Conservation (phyloP, 2,797 vertebrate genomes). For the Acanthurus tractus region DNA sequence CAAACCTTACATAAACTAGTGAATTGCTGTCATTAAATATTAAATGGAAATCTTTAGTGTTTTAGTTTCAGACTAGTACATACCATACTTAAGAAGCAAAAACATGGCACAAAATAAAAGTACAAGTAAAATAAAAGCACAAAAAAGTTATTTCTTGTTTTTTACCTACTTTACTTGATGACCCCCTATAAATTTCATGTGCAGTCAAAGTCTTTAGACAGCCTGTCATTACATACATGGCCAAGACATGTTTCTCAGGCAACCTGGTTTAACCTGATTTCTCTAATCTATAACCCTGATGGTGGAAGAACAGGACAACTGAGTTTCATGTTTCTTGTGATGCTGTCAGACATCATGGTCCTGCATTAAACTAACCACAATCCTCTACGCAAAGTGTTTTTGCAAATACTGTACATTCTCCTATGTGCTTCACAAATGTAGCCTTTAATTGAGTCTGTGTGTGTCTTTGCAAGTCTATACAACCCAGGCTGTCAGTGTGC, state of each 20-base stretch:
- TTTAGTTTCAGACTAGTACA: neutral
- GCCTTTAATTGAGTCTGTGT: neutral
- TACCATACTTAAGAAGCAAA: neutral
- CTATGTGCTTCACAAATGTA: neutral
- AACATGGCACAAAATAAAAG: too few relatives aligned
- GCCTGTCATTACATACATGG: neutral
- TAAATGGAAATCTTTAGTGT: neutral
- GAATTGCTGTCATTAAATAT: neutral
- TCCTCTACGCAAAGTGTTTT: neutral
- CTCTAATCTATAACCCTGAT: neutral
- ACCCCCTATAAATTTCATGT: neutral
- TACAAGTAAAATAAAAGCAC: too few relatives aligned
- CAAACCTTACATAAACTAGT: neutral
- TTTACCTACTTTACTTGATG: neutral
- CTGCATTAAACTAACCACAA: neutral
- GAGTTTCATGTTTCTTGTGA: neutral
- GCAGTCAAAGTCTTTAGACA: neutral
- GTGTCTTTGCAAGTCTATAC: neutral
- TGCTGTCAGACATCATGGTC: neutral
- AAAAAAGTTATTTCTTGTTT: neutral
- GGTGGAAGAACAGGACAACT: neutral
- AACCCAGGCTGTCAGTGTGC: neutral
- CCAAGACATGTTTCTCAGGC: neutral
- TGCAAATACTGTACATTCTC: neutral
- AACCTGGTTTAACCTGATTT: neutral